Evolutionary conservation across 2,113 vertebrate genomes (phyloP), one percentile per base, ranked within the genome.

Genomic region (Sterna hirundo): DNA sequence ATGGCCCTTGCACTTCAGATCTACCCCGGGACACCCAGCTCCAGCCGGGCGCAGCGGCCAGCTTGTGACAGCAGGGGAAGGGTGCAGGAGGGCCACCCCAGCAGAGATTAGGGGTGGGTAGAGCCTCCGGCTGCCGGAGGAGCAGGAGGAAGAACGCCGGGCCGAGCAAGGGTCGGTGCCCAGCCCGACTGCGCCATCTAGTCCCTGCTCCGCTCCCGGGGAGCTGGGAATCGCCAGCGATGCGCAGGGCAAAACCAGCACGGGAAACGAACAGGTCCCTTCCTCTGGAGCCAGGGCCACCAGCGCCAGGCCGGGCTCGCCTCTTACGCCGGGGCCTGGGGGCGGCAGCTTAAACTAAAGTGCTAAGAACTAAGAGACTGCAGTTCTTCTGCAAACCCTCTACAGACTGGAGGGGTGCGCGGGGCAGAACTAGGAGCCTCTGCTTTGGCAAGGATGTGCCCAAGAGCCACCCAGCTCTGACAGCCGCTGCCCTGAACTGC

Each of bases 171-270:
- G 72, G 84, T 70, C 7, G 69, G 60, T 18, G 81, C 34, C 66
- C 81, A 76, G 88, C 61, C 72, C 19, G 5, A 68, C 60, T 51
- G 96, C 91, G 94, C 96, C 96, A 91, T 49, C 96, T 96, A 96
- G 96, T 40, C 92, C 88, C 61, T 10, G 80, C 83, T 68, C 29
- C 0, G 3, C 40, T 19, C 52, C 20, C 17, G 0, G 69, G 46
- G 46, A 82, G 55, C 0, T 2, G 10, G 87, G 15, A 69, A 34
- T 0, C 0, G 7, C 47, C 9, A 5, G 84, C 14, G 3, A n/a
- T 2, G 17, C 3, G 5, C 57, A 27, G 77, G 76, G 52, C 1
- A 3, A 42, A 16, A 17, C 7, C 54, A 27, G 64, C 6, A 2
- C 0, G 27, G 58, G 29, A 69, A 32, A 20, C 0, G 6, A 65